Conservation (phyloP, 2,797 vertebrate genomes). For the Anguilla marmorata region DNA sequence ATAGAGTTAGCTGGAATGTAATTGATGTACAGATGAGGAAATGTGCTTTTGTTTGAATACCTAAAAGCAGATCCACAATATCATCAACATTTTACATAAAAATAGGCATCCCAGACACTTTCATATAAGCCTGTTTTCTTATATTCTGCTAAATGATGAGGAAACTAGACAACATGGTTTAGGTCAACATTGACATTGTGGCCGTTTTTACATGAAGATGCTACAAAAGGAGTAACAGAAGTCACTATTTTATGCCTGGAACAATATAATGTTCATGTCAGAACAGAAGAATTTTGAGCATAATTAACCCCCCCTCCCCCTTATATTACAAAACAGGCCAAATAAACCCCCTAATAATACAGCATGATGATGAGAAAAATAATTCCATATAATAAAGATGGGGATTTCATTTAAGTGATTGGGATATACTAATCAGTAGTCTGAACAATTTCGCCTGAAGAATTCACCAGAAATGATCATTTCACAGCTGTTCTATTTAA, state of each 20-base stretch:
- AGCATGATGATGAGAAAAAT: background rate
- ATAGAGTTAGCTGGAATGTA: background rate
- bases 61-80: background rate
- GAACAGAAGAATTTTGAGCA: background rate
- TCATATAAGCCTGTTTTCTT: background rate
- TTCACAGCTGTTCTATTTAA: background rate
- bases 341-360: no score
- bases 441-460: background rate
- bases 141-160: background rate
- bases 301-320: background rate
- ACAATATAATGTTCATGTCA: background rate
- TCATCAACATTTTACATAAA: background rate
- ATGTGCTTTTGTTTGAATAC: background rate
- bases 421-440: constrained; percentile 2
- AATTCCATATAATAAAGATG: constrained; percentile 17
- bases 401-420: background rate
- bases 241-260: background rate
- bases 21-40: background rate
- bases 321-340: no score
- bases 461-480: background rate
- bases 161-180: background rate
- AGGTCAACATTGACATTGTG: background rate
- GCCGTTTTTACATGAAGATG: background rate
- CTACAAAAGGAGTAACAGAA: background rate
- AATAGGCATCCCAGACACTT: background rate